Conservation (phyloP, 1,140 invertebrate species). For the Procambarus clarkii region DNA sequence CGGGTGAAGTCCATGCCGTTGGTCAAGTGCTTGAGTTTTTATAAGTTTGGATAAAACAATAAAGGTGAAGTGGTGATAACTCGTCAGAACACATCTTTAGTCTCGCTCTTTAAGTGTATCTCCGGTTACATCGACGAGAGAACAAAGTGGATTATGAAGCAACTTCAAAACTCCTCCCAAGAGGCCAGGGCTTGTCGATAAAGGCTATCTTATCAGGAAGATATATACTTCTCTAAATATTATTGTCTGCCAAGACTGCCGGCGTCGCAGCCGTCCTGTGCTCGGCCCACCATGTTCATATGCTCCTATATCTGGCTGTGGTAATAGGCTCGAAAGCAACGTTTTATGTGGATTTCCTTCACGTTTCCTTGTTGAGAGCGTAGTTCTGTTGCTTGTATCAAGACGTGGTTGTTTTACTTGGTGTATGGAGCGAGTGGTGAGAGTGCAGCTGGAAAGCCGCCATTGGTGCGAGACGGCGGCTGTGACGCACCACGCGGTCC, state of each 20-base stretch:
- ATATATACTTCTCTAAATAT: background rate
- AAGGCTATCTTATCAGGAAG: background rate
- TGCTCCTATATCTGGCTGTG: background rate
- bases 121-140: background rate
- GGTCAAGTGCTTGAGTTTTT: background rate
- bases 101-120: background rate
- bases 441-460: background rate
- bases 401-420: no score
- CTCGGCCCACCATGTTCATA: background rate
- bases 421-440: background rate
- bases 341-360: no score
- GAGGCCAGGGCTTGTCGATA: background rate
- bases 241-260: background rate
- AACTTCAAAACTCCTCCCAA: background rate
- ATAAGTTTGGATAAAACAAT: background rate
- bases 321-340: no score
- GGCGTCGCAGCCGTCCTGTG: background rate
- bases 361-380: no score
- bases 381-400: no score
- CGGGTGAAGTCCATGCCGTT: slow-evolving; percentile 7
- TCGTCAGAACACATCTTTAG: background rate
- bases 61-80: background rate
- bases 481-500: background rate
- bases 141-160: background rate
- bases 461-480: background rate